Evolutionary conservation across 2,797 vertebrate genomes (phyloP).

Genomic region (Protonibea diacanthus): DNA sequence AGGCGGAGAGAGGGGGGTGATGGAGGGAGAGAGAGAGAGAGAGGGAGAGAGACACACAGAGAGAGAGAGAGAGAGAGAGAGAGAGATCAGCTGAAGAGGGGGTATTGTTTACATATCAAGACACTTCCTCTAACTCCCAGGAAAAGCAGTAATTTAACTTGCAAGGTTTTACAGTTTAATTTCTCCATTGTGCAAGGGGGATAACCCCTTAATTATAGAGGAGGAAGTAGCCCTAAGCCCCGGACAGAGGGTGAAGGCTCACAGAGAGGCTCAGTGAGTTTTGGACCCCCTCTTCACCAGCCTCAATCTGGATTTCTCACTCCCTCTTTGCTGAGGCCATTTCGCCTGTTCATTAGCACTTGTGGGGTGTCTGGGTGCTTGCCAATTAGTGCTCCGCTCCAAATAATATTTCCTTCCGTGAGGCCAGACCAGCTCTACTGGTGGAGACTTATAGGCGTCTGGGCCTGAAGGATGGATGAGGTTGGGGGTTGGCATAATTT

Average conservation of each 20-base stretch:
- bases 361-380: conserved; percentile 58
- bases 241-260: conserved; percentile 65
- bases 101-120: conserved; percentile 82
- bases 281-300: conserved; percentile 36
- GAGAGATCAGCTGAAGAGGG: conserved; percentile 69
- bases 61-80: conserved; percentile 21
- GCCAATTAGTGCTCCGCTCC: conserved; percentile 66
- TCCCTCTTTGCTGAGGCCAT: conserved; percentile 52
- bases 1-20: conserved; percentile 16
- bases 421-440: conserved; percentile 66
- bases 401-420: conserved; percentile 75
- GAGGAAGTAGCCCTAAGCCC: conserved; percentile 77
- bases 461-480: conserved; percentile 45
- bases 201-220: conserved; percentile 76
- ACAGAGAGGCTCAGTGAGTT: conserved; percentile 34
- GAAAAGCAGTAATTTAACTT: conserved; percentile 83
- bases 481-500: conserved; percentile 38
- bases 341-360: conserved; percentile 74
- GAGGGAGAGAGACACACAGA: conserved; percentile 25
- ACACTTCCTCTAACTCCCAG: conserved; percentile 76
- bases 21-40: conserved; percentile 12
- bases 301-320: conserved; percentile 39
- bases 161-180: conserved; percentile 78
- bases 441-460: conserved; percentile 77
- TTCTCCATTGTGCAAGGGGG: conserved; percentile 76